These are phyloP conservation scores for Manacus vitellinus DNA, from an alignment of 2,113 vertebrate genomes.

Conservation along the genomic window DNA sequence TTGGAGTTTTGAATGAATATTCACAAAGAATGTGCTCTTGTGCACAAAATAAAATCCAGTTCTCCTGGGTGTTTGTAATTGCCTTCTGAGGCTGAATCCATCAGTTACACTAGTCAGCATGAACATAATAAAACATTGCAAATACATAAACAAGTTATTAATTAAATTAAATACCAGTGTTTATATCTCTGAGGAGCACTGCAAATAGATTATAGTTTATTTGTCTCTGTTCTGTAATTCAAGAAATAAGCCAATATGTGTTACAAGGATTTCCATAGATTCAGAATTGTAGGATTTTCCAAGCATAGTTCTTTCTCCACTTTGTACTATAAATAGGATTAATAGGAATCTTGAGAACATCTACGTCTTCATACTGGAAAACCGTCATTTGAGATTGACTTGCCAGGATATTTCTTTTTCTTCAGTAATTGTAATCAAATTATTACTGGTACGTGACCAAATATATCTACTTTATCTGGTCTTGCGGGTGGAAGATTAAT, in stretches of 20 bases:
- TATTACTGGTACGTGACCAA: neutral
- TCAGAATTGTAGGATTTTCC: neutral
- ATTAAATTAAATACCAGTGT: constrained; percentile 22
- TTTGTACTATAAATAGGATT: neutral
- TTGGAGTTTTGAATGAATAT: neutral
- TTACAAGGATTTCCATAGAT: neutral
- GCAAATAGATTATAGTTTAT: neutral
- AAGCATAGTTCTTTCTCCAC: neutral
- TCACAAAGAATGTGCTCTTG: neutral
- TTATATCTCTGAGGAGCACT: neutral
- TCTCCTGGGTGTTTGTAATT: neutral
- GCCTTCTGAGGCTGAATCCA: neutral
- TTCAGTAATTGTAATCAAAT: neutral
- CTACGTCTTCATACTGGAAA: neutral
- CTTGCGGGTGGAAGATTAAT: neutral
- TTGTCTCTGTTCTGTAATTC: constrained; percentile 2
- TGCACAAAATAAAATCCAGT: neutral
- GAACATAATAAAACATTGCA: constrained; percentile 12
- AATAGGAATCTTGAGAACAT: neutral
- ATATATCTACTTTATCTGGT: neutral
- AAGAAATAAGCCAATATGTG: neutral
- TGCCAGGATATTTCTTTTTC: neutral
- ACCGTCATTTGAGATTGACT: neutral
- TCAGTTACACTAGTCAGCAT: neutral
- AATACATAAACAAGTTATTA: constrained; percentile 7